These are phyloP conservation scores for Pygoscelis adeliae DNA, from an alignment of 2,113 vertebrate species.

Conservation along the genomic window DNA sequence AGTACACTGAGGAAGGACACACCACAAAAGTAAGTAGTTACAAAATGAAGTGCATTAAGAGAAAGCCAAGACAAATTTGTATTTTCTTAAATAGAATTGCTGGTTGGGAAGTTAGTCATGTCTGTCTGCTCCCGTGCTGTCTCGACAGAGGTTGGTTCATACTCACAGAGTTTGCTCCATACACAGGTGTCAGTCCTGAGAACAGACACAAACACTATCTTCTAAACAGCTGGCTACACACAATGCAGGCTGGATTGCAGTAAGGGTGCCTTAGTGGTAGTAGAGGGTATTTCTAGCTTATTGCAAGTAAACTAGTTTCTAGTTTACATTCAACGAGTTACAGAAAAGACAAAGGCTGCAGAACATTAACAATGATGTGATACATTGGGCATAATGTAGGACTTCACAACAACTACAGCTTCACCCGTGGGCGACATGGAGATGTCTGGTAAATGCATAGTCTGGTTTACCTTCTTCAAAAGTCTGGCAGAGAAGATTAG, in stretches of 20 bases:
- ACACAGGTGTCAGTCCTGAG: fast-evolving
- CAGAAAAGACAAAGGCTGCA: not conserved
- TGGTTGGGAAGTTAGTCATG: not conserved
- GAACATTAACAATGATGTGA: not conserved
- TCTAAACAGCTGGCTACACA: not conserved
- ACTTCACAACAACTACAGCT: not conserved
- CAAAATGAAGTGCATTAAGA: not conserved
- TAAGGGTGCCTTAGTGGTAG: not conserved
- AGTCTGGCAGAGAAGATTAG: not conserved
- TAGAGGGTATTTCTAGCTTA: not conserved
- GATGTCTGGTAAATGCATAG: not conserved
- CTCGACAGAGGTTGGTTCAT: fast-evolving
- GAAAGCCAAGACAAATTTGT: not conserved
- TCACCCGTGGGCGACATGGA: not conserved
- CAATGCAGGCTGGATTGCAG: not conserved
- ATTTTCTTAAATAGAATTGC: not conserved
- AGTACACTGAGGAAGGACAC: not conserved
- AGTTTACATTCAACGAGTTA: not conserved
- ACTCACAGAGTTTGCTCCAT: not conserved
- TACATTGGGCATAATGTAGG: not conserved
- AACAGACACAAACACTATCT: not conserved
- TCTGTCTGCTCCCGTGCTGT: not conserved
- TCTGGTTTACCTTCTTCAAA: not conserved
- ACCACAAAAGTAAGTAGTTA: not conserved
- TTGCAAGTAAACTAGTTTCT: not conserved